phyloP scores from a whole-genome alignment of 2,113 vertebrate species.

The Hipposideros armiger region DNA sequence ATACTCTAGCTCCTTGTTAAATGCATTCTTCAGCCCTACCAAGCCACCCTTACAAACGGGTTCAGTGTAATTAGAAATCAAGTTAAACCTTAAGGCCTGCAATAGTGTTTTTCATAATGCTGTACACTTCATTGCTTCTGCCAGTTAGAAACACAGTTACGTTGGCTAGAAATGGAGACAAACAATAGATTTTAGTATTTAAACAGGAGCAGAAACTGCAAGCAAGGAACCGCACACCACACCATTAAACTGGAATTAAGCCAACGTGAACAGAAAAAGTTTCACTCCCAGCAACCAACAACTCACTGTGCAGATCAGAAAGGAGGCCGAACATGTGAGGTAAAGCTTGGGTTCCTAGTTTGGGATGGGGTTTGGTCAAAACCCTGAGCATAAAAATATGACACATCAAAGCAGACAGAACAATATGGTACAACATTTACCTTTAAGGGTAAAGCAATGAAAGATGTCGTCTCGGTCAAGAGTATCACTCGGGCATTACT shows the following conservation, averaged over 20 bases:
- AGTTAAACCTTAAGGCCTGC: constrained; percentile 78
- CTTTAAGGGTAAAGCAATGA: background rate
- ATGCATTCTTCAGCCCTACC: background rate
- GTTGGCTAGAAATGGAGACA: constrained; percentile 82
- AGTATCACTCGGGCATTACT: background rate
- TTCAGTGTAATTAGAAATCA: constrained; percentile 73
- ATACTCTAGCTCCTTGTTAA: background rate
- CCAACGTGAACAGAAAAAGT: constrained; percentile 76
- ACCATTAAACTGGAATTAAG: constrained; percentile 81
- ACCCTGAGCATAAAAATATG: constrained; percentile 66
- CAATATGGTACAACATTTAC: background rate
- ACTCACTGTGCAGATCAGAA: constrained; percentile 64
- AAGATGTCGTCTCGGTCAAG: background rate
- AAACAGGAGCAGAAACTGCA: constrained; percentile 82
- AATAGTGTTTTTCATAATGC: constrained; percentile 74
- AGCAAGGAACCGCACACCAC: constrained; percentile 80
- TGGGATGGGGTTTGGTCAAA: constrained; percentile 69
- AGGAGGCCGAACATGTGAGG: constrained; percentile 40
- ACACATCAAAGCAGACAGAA: background rate
- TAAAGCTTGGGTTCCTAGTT: constrained; percentile 62
- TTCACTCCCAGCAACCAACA: constrained; percentile 68
- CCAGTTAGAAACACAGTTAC: constrained; percentile 79
- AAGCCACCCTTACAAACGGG: background rate
- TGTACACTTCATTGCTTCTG: constrained; percentile 79
- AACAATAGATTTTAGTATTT: constrained; percentile 82